Base-by-base conservation (phyloP, 37 sponge, comb jelly and placozoan species). In the Crambe crambe region DNA sequence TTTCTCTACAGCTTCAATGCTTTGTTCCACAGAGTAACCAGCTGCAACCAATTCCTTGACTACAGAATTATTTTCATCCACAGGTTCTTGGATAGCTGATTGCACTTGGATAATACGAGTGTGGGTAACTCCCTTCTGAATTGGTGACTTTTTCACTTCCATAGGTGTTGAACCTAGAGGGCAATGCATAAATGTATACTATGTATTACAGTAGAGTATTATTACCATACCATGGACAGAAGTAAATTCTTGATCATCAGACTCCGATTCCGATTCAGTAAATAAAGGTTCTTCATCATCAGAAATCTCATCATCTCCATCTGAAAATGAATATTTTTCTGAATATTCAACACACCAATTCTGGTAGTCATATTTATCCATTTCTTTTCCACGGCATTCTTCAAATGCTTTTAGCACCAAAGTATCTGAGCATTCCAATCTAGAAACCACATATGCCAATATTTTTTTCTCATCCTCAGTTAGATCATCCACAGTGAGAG, bases 1-100 rank as follows among this genome's bases (percentile, higher is more conserved):
- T 17, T 38, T 57, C 70, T 79, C 42, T 27, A 77, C 67, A 27
- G 80, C 87, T 32, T 73, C 42, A 51, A 86, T 63, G 30, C 68
- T 58, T 23, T 66, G 56, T 2, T 79, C 80, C n/a, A 68, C 58
- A 25, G 58, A 2, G 60, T 35, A 86, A 5, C 75, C 80, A 23
- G 68, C 34, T 0, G 32, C 26, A 2, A 67, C 21, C 17, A 86
- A 60, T 41, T 67, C 58, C 21, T 29, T 58, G 22, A 85, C 86
- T 0, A n/a, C n/a, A n/a, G n/a, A n/a, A n/a, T n/a, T n/a, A n/a
- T n/a, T n/a, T n/a, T n/a, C n/a, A n/a, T n/a, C n/a, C n/a, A n/a
- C n/a, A n/a, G n/a, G n/a, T n/a, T n/a, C n/a, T n/a, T n/a, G n/a
- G n/a, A n/a, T n/a, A 44, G 43, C 36, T 68, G 79, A 56, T 85